Evolutionary conservation across 2,797 vertebrate species (phyloP).

Genomic region (Coendou prehensilis): DNA sequence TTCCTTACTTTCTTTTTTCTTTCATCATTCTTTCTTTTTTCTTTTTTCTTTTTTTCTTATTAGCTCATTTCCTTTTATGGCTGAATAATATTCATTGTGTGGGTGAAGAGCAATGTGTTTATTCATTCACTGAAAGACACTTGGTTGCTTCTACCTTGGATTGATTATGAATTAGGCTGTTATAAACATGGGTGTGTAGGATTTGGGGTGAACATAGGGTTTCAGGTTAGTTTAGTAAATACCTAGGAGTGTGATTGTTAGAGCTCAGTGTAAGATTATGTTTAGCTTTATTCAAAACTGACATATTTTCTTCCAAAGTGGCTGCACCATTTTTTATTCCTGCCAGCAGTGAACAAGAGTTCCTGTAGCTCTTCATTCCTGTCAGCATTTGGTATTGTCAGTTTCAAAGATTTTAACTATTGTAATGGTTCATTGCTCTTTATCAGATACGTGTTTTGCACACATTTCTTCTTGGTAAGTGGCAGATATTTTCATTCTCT

Average conservation of each 20-base stretch:
- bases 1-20: not conserved
- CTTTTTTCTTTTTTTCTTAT: not conserved
- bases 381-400: not conserved
- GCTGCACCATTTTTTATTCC: not conserved
- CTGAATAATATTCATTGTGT: not conserved
- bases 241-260: not conserved
- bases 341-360: not conserved
- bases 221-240: not conserved
- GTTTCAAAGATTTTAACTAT: not conserved
- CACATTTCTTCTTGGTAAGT: not conserved
- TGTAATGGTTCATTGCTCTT: not conserved
- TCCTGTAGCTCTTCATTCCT: not conserved
- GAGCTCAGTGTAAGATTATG: not conserved
- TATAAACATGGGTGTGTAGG: not conserved
- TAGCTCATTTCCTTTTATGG: not conserved
- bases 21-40: no score
- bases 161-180: not conserved
- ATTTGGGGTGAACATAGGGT: not conserved
- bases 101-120: not conserved
- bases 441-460: not conserved
- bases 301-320: not conserved
- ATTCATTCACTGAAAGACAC: not conserved
- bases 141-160: not conserved
- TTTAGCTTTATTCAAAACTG: constrained; percentile 7
- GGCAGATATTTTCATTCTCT: not conserved